Conservation (phyloP, 2,888 invertebrate species). For the Chirona hameri region DNA sequence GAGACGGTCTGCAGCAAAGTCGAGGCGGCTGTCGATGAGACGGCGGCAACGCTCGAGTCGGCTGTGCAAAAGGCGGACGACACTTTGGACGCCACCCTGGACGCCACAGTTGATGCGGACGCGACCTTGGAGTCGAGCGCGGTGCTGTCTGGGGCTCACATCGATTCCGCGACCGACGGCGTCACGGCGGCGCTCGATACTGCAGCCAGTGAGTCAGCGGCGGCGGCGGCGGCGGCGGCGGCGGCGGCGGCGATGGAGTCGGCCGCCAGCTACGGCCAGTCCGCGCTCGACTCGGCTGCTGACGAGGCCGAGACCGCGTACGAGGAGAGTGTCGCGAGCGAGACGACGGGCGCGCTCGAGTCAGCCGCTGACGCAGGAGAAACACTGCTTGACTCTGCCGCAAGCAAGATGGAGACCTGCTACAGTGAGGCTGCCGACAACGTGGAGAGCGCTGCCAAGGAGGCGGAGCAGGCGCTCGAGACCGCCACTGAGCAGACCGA, state of each 20-base stretch:
- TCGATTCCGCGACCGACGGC: background rate
- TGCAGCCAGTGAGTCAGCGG: background rate
- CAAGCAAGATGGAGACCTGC: background rate
- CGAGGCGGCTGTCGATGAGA: background rate
- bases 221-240: background rate
- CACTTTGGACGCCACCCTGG: background rate
- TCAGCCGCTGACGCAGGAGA: background rate
- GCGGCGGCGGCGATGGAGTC: background rate
- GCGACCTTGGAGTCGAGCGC: background rate
- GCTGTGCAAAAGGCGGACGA: background rate
- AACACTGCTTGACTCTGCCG: background rate
- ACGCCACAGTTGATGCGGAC: background rate
- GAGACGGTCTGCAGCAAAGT: background rate
- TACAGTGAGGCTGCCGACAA: background rate
- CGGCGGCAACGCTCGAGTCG: background rate
- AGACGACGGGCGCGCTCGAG: background rate
- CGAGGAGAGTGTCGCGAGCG: background rate
- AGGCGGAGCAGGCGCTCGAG: background rate
- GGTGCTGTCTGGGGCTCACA: background rate
- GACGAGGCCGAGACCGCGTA: background rate
- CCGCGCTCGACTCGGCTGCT: background rate
- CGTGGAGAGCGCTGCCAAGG: background rate
- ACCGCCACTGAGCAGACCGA: too few species aligned
- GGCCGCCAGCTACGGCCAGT: background rate
- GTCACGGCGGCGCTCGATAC: background rate